Conservation (phyloP, 2,888 invertebrate species). For the Epicampocera succincta region DNA sequence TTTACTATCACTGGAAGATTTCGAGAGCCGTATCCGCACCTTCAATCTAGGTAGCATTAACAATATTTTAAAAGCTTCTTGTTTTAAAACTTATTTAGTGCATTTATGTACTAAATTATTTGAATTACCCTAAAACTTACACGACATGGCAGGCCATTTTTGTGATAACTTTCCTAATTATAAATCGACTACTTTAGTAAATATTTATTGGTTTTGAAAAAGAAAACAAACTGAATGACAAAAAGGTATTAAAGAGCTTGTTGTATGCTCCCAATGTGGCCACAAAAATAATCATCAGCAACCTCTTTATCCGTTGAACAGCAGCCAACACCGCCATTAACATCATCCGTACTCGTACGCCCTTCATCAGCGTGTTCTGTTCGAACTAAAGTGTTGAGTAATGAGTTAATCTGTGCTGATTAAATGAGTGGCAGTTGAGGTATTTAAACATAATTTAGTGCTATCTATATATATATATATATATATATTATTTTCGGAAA, state of each 20-base stretch:
- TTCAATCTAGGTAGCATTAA: no score
- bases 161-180: no score
- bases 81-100: no score
- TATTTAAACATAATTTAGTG: conserved; percentile 45
- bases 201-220: conserved; percentile 1
- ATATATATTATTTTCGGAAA: conserved; percentile 49
- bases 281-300: conserved; percentile 50
- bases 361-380: not conserved
- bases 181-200: no score
- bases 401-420: conserved; percentile 80
- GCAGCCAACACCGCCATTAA: not conserved
- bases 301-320: not conserved
- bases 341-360: not conserved
- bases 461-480: no score
- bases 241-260: conserved; percentile 35
- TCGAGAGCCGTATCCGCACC: no score
- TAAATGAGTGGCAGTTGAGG: conserved; percentile 72
- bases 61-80: no score
- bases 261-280: conserved; percentile 42
- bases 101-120: no score
- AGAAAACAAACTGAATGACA: conserved; percentile 6
- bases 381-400: conserved; percentile 77
- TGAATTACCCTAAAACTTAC: no score
- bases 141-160: no score
- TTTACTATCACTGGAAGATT: no score